These are phyloP conservation scores for Menidia menidia DNA, from an alignment of 2,797 vertebrate genomes.

Conservation along the genomic window DNA sequence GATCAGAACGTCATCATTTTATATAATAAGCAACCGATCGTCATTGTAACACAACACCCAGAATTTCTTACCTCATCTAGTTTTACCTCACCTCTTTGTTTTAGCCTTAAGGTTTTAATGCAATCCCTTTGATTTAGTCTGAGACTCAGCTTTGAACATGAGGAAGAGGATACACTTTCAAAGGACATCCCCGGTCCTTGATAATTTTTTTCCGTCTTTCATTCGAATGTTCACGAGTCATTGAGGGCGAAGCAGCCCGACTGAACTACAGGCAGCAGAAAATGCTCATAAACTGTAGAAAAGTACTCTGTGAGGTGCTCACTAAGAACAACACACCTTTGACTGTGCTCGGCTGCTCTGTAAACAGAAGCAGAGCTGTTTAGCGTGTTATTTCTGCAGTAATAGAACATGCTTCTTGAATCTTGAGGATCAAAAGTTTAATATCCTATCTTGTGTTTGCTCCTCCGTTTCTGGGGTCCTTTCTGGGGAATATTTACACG, in stretches of 20 bases:
- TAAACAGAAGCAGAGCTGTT: conserved; percentile 8
- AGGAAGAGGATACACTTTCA: not conserved
- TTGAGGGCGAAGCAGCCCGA: not conserved
- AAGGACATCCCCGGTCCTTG: not conserved
- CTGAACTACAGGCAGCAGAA: not conserved
- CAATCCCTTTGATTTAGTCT: not conserved
- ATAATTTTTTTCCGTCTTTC: not conserved
- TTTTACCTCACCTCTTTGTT: not conserved
- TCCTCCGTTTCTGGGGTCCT: not conserved
- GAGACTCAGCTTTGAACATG: too few relatives aligned
- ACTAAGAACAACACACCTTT: conserved; percentile 13
- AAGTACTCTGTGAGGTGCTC: conserved; percentile 14
- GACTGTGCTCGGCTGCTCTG: conserved; percentile 9
- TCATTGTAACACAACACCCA: not conserved
- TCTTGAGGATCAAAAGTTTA: conserved; percentile 28
- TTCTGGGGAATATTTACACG: conserved; percentile 5
- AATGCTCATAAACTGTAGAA: conserved; percentile 3
- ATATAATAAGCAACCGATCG: not conserved
- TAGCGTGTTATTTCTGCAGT: conserved; percentile 5
- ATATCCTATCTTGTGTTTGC: conserved; percentile 25
- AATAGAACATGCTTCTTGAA: conserved; percentile 4
- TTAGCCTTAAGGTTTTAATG: not conserved
- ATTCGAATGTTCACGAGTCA: conserved; percentile 11
- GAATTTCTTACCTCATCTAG: not conserved
- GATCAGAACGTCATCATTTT: conserved; percentile 4